These are phyloP conservation scores for Crambe crambe DNA, from an alignment of 37 sponge, comb jelly and placozoan species.

Conservation along the genomic window DNA sequence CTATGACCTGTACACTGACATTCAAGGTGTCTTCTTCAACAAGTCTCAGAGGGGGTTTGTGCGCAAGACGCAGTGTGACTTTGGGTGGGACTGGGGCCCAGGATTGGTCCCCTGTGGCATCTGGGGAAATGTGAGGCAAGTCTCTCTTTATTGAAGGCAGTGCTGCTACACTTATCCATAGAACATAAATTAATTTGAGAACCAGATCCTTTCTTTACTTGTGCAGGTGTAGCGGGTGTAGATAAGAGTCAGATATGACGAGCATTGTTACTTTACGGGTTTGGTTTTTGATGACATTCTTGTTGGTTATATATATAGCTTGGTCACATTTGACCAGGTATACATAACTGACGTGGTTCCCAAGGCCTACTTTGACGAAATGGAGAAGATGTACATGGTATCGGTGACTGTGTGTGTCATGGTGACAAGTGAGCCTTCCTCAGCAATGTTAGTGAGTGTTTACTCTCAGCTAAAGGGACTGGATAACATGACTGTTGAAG, in stretches of 20 bases:
- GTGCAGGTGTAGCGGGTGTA: not conserved
- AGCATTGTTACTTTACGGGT: too few species aligned
- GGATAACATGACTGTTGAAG: not conserved
- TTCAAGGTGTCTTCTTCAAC: slow-evolving; percentile 45
- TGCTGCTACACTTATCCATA: not conserved
- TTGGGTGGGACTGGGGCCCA: slow-evolving; percentile 99
- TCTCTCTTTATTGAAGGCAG: not conserved
- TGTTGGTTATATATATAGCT: slow-evolving; percentile 3
- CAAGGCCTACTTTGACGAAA: slow-evolving; percentile 36
- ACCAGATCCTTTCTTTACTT: not conserved
- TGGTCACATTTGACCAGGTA: slow-evolving; percentile 13
- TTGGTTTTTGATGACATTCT: too few species aligned
- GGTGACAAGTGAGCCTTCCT: not conserved
- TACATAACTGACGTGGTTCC: slow-evolving; percentile 52
- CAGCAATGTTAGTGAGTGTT: not conserved
- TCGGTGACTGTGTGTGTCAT: slow-evolving; percentile 37
- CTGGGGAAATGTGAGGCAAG: slow-evolving; percentile 74
- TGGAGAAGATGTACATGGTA: slow-evolving; percentile 20
- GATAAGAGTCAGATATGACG: too few species aligned
- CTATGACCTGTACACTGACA: slow-evolving; percentile 12
- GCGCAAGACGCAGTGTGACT: slow-evolving; percentile 93
- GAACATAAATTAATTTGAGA: not conserved
- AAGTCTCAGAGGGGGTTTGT: slow-evolving; percentile 74
- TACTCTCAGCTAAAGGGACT: not conserved
- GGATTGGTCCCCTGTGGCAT: slow-evolving; percentile 92